These are phyloP conservation scores for Drosophila teissieri DNA, from an alignment of 1,140 invertebrate species.

Conservation along the genomic window DNA sequence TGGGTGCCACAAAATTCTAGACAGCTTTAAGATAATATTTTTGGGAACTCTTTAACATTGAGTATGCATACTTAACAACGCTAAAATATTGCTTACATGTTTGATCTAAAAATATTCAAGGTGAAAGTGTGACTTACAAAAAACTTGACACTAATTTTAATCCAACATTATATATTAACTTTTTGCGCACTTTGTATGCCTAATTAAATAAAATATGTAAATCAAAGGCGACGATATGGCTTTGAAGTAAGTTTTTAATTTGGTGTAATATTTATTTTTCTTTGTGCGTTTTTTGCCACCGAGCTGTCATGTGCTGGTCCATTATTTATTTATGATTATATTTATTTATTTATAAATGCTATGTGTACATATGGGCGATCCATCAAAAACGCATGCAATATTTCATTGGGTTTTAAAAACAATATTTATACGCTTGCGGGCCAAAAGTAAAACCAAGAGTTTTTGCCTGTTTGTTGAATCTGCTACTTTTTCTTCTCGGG, in stretches of 20 bases:
- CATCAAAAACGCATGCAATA: conserved; percentile 66
- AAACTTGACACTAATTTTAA: too few species aligned
- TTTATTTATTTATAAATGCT: conserved; percentile 74
- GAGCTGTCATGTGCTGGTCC: conserved; percentile 25
- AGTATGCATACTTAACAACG: too few species aligned
- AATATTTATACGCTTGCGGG: conserved; percentile 68
- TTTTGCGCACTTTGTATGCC: conserved; percentile 43
- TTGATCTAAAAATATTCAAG: background rate
- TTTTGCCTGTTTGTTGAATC: conserved; percentile 26
- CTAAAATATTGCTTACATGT: too few species aligned
- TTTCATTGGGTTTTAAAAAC: conserved; percentile 75
- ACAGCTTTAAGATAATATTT: conserved; percentile 18
- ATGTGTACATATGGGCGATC: conserved; percentile 44
- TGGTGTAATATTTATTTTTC: conserved; percentile 31
- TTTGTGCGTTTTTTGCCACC: conserved; percentile 28
- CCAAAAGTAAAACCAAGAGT: conserved; percentile 29
- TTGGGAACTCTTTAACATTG: too few species aligned
- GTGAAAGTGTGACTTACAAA: background rate
- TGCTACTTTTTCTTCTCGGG: conserved; percentile 16
- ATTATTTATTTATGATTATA: conserved; percentile 54
- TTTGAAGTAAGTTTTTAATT: conserved; percentile 70
- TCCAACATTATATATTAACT: background rate
- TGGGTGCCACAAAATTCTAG: conserved; percentile 28
- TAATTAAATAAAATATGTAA: conserved; percentile 76
- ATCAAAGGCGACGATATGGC: conserved; percentile 49